Conservation (phyloP, 1,140 invertebrate genomes). For the Drosophila yakuba region DNA sequence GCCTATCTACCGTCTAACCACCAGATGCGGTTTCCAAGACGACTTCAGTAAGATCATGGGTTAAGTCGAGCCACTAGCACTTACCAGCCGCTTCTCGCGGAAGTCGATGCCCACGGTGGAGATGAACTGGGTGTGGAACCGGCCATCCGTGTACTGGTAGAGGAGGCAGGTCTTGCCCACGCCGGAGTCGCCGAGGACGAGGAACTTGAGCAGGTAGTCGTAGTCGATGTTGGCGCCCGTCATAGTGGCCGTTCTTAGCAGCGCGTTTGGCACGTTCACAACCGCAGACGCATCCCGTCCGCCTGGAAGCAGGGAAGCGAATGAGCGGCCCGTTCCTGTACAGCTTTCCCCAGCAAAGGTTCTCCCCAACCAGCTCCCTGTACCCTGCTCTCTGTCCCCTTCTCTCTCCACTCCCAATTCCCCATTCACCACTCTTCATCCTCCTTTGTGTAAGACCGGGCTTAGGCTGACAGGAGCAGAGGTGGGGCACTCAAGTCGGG, state of each 20-base stretch:
- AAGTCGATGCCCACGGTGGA: slow-evolving; percentile 99
- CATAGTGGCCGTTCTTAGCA: slow-evolving; percentile 30
- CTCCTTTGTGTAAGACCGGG: slow-evolving; percentile 15
- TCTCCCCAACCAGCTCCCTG: not conserved
- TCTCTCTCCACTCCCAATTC: not conserved
- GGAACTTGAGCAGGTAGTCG: slow-evolving; percentile 98
- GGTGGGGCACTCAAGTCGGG: slow-evolving; percentile 19
- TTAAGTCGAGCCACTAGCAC: not conserved
- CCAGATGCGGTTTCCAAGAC: not conserved
- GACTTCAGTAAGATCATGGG: not conserved
- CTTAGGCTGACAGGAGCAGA: slow-evolving; percentile 15
- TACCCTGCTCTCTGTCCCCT: not conserved
- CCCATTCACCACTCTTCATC: not conserved
- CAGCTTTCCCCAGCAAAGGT: slow-evolving; percentile 4
- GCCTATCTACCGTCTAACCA: no score
- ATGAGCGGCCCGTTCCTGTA: slow-evolving; percentile 9
- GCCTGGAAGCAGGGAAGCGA: slow-evolving; percentile 33
- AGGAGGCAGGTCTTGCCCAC: slow-evolving; percentile 97
- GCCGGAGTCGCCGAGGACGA: slow-evolving; percentile 96
- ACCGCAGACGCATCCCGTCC: slow-evolving; percentile 28
- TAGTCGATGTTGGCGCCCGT: slow-evolving; percentile 89
- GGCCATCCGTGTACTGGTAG: slow-evolving; percentile 97
- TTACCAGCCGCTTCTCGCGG: slow-evolving; percentile 96
- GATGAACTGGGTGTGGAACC: slow-evolving; percentile 96
- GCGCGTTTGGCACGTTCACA: not conserved